phyloP scores from a whole-genome alignment of 2,113 vertebrate species.

The Zosterops japonicus region DNA sequence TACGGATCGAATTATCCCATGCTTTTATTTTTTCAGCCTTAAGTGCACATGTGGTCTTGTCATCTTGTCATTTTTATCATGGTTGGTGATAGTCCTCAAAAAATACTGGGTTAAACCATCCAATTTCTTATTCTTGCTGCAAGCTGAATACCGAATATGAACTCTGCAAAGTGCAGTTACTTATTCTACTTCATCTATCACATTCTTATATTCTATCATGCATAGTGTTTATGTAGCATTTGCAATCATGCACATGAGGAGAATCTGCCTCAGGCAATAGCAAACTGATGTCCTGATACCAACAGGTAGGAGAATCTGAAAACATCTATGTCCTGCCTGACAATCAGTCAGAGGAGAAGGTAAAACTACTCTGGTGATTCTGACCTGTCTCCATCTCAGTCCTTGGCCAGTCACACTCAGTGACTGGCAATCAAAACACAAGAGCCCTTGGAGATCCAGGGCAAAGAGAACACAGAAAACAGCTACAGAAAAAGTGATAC shows the following conservation, averaged over 20 bases:
- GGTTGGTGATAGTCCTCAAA: background rate
- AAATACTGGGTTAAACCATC: background rate
- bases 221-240: background rate
- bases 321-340: background rate
- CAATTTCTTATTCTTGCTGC: background rate
- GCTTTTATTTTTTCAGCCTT: background rate
- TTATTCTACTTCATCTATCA: background rate
- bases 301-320: background rate
- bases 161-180: background rate
- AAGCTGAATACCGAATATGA: background rate
- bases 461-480: background rate
- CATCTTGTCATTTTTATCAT: conserved; percentile 7
- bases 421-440: background rate
- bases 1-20: background rate
- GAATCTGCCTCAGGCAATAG: background rate
- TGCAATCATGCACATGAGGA: background rate
- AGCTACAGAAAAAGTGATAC: background rate
- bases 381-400: background rate
- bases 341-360: background rate
- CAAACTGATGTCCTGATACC: background rate
- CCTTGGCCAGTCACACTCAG: background rate
- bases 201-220: background rate
- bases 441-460: background rate
- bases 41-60: conserved; percentile 24
- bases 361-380: background rate